Conservation (phyloP, 1,140 invertebrate species). For the Drosophila tsacasi region DNA sequence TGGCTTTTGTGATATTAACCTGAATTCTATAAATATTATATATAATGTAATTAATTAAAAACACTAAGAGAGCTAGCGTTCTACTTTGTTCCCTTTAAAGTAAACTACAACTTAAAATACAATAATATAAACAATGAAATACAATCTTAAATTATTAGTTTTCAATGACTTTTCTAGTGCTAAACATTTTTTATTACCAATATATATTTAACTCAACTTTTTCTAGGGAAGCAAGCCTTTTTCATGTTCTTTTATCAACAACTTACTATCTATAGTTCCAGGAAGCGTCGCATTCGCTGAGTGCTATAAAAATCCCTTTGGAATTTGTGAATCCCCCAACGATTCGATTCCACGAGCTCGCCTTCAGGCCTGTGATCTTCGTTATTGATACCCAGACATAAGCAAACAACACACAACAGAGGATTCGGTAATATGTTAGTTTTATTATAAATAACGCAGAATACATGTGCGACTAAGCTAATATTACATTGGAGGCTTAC, state of each 20-base stretch:
- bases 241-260: too few relatives aligned
- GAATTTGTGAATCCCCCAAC: slow-evolving; percentile 17
- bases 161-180: background rate
- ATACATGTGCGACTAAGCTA: slow-evolving; percentile 40
- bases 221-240: background rate
- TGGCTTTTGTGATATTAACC: background rate
- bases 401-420: background rate
- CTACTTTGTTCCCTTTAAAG: background rate
- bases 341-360: background rate
- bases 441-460: slow-evolving; percentile 53
- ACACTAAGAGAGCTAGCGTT: too few relatives aligned
- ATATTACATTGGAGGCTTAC: slow-evolving; percentile 41
- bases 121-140: background rate
- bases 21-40: background rate
- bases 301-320: background rate
- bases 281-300: background rate
- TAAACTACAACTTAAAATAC: background rate
- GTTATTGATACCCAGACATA: background rate
- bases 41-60: too few relatives aligned
- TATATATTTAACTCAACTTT: background rate
- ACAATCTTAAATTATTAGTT: background rate
- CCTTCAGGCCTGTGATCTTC: background rate
- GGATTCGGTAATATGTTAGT: slow-evolving; percentile 44
- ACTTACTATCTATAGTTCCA: background rate
- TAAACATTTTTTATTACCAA: background rate